A percentile compares a stretch with the other conserved stretches of the same genome.
These are phyloP conservation scores for Dermatemys mawii DNA, from an alignment of 2,113 vertebrate species.

Conservation along the genomic window DNA sequence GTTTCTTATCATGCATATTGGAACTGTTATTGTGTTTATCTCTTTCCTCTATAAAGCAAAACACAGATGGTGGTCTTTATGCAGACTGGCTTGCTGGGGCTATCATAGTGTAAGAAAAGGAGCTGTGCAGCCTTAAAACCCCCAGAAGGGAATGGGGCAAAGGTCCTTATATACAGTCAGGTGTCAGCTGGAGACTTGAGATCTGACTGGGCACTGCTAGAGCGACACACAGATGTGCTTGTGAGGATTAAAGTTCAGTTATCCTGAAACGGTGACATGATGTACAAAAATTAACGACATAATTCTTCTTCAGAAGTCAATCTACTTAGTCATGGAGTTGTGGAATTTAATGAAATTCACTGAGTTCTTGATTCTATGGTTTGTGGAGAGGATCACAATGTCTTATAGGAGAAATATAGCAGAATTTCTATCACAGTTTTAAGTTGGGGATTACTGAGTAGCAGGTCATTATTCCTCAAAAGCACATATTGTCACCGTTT, in stretches of 20 bases:
- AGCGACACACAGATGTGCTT: neutral
- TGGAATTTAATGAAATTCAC: neutral
- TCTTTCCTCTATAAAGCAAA: neutral
- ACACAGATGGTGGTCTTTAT: neutral
- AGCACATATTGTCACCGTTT: neutral
- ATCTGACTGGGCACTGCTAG: neutral
- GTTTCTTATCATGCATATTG: neutral
- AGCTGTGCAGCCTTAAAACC: neutral
- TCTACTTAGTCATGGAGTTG: neutral
- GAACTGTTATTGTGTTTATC: neutral
- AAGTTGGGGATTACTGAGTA: neutral
- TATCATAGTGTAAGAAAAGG: neutral
- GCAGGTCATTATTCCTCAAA: neutral
- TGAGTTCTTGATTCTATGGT: neutral
- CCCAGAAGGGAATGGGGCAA: neutral
- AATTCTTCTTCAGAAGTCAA: neutral
- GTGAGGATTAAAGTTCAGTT: neutral
- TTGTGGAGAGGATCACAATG: neutral
- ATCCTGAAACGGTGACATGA: neutral
- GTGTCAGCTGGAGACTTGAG: neutral
- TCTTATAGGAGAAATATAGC: neutral
- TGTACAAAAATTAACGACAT: neutral
- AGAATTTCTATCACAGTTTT: neutral
- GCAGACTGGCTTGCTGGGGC: neutral
- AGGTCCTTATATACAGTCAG: neutral